Percentiles rank a stretch among this genome's conserved stretches.
Evolutionary conservation across 1,140 invertebrate species (phyloP).

Genomic region (Temnothorax curvispinosus): DNA sequence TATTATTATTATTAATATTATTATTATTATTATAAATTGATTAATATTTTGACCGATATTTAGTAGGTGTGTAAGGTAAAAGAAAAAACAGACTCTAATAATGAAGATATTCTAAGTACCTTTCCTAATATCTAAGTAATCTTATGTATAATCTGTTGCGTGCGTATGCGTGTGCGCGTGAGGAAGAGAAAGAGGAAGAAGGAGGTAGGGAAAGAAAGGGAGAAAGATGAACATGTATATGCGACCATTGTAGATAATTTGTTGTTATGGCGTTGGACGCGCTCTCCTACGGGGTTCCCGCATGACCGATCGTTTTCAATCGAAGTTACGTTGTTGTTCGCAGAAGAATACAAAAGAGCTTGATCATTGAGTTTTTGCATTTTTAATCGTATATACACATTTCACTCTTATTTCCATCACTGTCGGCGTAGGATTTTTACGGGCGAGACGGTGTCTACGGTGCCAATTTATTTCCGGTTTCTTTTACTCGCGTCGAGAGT

Average conservation of each 20-base stretch:
- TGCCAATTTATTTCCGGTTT: slow-evolving; percentile 38
- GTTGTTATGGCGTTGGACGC: slow-evolving; percentile 77
- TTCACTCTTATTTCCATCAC: slow-evolving; percentile 24
- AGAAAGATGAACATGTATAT: slow-evolving; percentile 57
- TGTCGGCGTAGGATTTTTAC: neutral
- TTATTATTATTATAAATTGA: slow-evolving; percentile 73
- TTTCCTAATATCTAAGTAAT: slow-evolving; percentile 72
- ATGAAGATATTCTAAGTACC: slow-evolving; percentile 82
- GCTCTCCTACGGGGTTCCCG: slow-evolving; percentile 58
- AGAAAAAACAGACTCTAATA: slow-evolving; percentile 77
- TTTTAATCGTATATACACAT: neutral
- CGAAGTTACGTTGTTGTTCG: slow-evolving; percentile 10
- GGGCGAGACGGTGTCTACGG: neutral
- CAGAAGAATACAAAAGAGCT: neutral
- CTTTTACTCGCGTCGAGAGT: neutral
- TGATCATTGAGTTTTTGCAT: slow-evolving; percentile 36
- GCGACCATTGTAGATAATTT: slow-evolving; percentile 80
- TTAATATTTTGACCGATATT: slow-evolving; percentile 79
- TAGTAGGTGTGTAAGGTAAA: slow-evolving; percentile 82
- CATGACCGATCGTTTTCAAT: slow-evolving; percentile 18
- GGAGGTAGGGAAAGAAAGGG: neutral
- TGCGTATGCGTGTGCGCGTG: slow-evolving; percentile 24
- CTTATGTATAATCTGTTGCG: slow-evolving; percentile 40
- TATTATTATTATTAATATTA: slow-evolving; percentile 53
- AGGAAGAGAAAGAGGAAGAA: neutral